phyloP scores from a whole-genome alignment of 2,113 vertebrate genomes.

The Microtus oregoni region DNA sequence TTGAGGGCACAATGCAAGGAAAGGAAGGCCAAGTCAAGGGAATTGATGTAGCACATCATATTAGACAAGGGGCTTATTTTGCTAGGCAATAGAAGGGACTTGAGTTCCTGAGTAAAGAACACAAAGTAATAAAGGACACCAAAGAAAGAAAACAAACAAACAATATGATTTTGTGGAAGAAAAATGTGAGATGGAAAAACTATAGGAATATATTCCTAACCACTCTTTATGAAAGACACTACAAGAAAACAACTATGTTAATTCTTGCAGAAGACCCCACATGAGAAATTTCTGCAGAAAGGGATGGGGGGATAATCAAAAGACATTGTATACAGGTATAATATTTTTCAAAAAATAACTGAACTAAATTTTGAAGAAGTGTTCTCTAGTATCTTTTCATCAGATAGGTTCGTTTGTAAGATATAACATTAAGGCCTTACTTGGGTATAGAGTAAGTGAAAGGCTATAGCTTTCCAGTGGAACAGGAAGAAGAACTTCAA shows the following conservation, averaged over 20 bases:
- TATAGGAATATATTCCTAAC: not conserved
- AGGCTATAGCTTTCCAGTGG: not conserved
- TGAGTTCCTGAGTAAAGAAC: not conserved
- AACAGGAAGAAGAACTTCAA: not conserved
- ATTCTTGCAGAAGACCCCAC: not conserved
- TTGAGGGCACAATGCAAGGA: constrained; percentile 12
- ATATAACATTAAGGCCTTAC: not conserved
- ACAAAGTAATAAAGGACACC: not conserved
- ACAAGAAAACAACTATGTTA: not conserved
- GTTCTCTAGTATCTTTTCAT: not conserved
- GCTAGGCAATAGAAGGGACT: not conserved
- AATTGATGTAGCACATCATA: not conserved
- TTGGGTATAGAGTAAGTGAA: not conserved
- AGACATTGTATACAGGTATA: not conserved
- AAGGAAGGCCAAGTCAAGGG: not conserved
- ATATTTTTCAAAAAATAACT: not conserved
- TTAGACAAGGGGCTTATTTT: constrained; percentile 28
- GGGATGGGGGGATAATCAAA: not conserved
- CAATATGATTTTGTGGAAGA: not conserved
- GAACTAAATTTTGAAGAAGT: not conserved
- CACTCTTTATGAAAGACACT: not conserved
- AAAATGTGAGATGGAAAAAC: not conserved
- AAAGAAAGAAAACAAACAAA: not conserved
- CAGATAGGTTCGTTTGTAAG: not conserved
- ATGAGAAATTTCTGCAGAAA: not conserved